These are phyloP conservation scores for Peromyscus melanophrys DNA, from an alignment of 2,797 vertebrate species.

Conservation along the genomic window DNA sequence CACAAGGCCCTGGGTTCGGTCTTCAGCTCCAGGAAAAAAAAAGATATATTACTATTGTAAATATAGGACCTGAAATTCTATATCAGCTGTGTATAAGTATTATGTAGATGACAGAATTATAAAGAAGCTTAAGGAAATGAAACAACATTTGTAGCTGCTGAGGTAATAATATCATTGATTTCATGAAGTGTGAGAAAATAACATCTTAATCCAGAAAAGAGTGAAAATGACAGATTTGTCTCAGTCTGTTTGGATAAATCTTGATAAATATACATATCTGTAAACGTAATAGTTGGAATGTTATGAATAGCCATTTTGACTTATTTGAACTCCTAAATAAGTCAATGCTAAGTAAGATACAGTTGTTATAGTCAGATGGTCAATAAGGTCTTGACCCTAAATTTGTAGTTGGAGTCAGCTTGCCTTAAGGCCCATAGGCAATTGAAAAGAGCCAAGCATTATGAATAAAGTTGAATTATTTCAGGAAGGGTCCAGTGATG, in stretches of 20 bases:
- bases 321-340: slow-evolving; percentile 41
- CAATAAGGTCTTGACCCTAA: not conserved
- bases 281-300: not conserved
- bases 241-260: not conserved
- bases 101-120: not conserved
- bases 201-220: not conserved
- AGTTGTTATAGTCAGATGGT: not conserved
- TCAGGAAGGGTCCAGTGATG: not conserved
- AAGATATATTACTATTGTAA: not conserved
- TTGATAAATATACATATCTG: not conserved
- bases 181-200: not conserved
- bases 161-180: not conserved
- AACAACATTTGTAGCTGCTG: not conserved
- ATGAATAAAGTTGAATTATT: slow-evolving; percentile 5
- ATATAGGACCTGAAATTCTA: not conserved
- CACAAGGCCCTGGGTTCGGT: too few relatives aligned
- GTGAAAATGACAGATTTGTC: not conserved
- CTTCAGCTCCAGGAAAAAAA: too few relatives aligned
- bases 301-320: not conserved
- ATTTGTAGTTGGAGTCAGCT: not conserved
- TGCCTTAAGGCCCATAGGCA: not conserved
- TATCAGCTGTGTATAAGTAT: not conserved
- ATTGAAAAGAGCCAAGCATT: not conserved
- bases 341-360: not conserved
- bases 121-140: not conserved